These are phyloP conservation scores for Caenorhabditis afra DNA, from an alignment of 2,888 invertebrate genomes.

Conservation along the genomic window DNA sequence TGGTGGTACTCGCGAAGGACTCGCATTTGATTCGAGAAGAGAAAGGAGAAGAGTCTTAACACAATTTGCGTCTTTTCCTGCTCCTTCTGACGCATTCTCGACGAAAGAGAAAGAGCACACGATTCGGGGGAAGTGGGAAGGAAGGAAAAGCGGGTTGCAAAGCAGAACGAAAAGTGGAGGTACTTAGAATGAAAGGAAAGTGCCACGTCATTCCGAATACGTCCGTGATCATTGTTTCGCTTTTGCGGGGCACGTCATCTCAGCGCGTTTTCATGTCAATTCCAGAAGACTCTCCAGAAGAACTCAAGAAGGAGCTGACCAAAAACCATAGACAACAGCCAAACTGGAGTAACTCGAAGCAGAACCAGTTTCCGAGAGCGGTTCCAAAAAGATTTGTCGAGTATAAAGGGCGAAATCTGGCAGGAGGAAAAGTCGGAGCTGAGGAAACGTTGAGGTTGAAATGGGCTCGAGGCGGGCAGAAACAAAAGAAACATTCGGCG, in stretches of 20 bases:
- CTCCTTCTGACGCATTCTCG: conserved; percentile 34
- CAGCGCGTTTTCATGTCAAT: background rate
- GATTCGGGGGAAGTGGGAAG: conserved; percentile 28
- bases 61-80: conserved; percentile 48
- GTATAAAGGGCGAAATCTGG: background rate
- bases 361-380: background rate
- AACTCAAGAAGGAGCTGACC: background rate
- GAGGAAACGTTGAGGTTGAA: conserved; percentile 29
- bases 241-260: conserved; percentile 23
- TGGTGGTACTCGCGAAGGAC: background rate
- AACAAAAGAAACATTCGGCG: conserved; percentile 51
- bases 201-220: conserved; percentile 22
- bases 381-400: background rate
- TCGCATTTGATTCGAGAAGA: conserved; percentile 36
- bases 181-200: conserved; percentile 27
- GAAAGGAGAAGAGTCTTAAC: conserved; percentile 41
- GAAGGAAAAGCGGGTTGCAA: conserved; percentile 17
- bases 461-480: conserved; percentile 32
- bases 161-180: conserved; percentile 28
- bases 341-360: too few species aligned
- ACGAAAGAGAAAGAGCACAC: conserved; percentile 17
- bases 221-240: conserved; percentile 30
- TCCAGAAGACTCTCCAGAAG: conserved; percentile 1
- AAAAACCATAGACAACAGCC: too few species aligned
- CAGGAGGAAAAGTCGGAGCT: conserved; percentile 5